These are phyloP conservation scores for Melieria picta DNA, from an alignment of 2,888 invertebrate species.

Conservation along the genomic window DNA sequence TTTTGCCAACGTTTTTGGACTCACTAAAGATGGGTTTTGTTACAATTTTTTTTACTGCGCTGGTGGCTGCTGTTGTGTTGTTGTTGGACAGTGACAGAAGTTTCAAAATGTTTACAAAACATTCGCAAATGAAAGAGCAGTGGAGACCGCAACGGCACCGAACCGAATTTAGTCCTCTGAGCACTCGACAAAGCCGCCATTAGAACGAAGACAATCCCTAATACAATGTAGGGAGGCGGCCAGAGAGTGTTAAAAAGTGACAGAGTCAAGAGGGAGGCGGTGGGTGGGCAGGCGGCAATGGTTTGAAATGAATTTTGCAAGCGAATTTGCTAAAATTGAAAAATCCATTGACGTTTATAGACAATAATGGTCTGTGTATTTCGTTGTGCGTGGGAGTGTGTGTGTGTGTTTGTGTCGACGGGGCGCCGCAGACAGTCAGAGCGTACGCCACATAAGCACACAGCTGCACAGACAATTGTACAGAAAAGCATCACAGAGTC, in stretches of 20 bases:
- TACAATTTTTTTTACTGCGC: not conserved
- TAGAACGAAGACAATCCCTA: not conserved
- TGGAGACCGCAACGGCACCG: no score
- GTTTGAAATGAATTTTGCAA: conserved; percentile 1
- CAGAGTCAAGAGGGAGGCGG: not conserved
- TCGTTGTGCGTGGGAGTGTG: no score
- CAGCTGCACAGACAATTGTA: not conserved
- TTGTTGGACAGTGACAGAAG: conserved; percentile 1
- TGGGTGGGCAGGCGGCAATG: not conserved
- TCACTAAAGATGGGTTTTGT: not conserved
- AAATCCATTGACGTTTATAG: conserved; percentile 35
- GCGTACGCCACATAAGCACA: not conserved
- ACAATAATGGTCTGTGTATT: conserved; percentile 26
- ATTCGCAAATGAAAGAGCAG: conserved; percentile 9
- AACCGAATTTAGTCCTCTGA: no score
- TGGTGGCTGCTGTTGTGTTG: not conserved
- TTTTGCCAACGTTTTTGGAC: not conserved
- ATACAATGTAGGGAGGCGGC: not conserved
- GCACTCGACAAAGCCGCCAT: no score
- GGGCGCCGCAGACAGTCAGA: not conserved
- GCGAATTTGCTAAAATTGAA: conserved; percentile 30
- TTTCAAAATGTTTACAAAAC: conserved; percentile 25
- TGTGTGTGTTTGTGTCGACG: not conserved
- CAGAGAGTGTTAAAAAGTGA: not conserved
- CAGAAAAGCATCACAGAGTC: no score